Percentiles rank a stretch among this genome's conserved stretches.
These are phyloP conservation scores for Maccullochella peelii DNA, from an alignment of 2,113 vertebrate genomes.

Conservation along the genomic window DNA sequence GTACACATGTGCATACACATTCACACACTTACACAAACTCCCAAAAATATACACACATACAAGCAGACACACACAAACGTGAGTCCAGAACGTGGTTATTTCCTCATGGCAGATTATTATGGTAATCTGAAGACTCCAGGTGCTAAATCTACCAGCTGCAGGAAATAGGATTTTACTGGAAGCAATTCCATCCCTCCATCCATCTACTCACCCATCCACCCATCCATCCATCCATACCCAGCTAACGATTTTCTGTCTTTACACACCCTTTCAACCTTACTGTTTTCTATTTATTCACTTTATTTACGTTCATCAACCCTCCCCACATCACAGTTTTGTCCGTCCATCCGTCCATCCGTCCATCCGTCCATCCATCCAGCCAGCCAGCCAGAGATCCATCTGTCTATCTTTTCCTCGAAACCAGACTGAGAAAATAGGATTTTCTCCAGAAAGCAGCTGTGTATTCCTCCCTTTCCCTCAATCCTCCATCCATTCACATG, in stretches of 20 bases:
- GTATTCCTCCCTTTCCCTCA: conserved; percentile 51
- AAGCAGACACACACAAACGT: conserved; percentile 8
- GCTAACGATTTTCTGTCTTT: background rate
- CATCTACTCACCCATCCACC: conserved; percentile 28
- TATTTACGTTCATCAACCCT: conserved; percentile 29
- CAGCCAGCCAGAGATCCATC: conserved; percentile 29
- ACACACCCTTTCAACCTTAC: background rate
- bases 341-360: background rate
- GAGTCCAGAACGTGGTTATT: conserved; percentile 53
- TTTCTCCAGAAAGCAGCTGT: conserved; percentile 59
- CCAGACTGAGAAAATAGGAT: conserved; percentile 65
- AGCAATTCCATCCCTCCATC: conserved; percentile 45
- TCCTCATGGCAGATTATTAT: conserved; percentile 71
- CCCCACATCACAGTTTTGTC: background rate
- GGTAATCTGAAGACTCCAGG: conserved; percentile 70
- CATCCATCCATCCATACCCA: conserved; percentile 19
- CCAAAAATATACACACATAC: conserved; percentile 10
- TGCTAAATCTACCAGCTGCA: conserved; percentile 63
- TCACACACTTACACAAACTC: background rate
- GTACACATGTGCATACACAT: background rate
- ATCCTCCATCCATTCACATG: conserved; percentile 63
- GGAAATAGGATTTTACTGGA: conserved; percentile 71
- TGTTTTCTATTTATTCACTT: conserved; percentile 20
- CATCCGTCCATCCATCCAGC: background rate
- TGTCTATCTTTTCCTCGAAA: conserved; percentile 36